Base-by-base conservation (phyloP, 2,113 vertebrate species). In the Synchiropus splendidus region DNA sequence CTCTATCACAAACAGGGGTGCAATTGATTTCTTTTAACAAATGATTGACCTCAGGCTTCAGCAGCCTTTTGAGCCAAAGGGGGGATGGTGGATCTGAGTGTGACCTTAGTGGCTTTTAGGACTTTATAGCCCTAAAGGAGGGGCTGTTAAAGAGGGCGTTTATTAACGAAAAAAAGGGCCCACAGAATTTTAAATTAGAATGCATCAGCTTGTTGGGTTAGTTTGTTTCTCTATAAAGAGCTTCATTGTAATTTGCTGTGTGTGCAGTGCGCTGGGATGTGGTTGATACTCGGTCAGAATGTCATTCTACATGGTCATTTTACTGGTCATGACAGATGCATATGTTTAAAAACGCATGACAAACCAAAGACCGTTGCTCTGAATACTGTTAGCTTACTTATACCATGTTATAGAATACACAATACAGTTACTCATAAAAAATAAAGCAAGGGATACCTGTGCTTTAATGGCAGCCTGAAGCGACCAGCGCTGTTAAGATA, bases 21-120 rank as follows among this genome's bases (percentile, higher is more conserved):
- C 18, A 52, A 82, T 78, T 73, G 70, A 80, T 79, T 67, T 64
- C 17, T 64, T 64, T 65, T 53, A 70, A 74, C 70, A 67, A 75
- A 75, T 64, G 46, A 79, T 67, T 77, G 74, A 76, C 64, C 62
- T 44, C 36, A 61, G 43, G 58, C 57, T 17, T 49, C 35, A 45
- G 18, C 50, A 43, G 43, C 46, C 53, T 51, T 61, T 56, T 53
- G 38, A 60, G 45, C 39, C n/a, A 31, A 53, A 49, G 30, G 16
- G 63, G 18, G 56, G 53, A 39, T 42, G 36, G 49, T 58, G 13
- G 14, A 18, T 36, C 31, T 45, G 18, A 27, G 60, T 36, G 5
- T 49, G 58, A 58, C 56, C 52, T 54, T 49, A 63, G 59, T 56
- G 59, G 40, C 62, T 54, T 58, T 58, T 31, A 45, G n/a, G 57